A percentile compares a stretch with the other conserved stretches of the same genome.
These are phyloP conservation scores for Hirtodrosophila alboralis DNA, from an alignment of 2,888 invertebrate genomes.

Conservation along the genomic window DNA sequence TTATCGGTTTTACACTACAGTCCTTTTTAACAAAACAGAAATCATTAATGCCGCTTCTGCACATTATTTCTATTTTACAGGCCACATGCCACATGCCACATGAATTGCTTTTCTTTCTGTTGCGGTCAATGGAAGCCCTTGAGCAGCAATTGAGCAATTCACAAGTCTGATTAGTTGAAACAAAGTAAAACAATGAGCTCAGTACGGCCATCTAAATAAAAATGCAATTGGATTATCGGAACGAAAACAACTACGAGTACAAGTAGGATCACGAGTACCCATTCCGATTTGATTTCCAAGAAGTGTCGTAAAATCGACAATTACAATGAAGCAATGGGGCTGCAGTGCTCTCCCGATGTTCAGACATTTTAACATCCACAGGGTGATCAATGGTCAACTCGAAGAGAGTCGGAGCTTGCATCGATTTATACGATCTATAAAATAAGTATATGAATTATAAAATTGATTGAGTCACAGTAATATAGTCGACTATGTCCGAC, in stretches of 20 bases:
- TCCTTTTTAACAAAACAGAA: slow-evolving; percentile 41
- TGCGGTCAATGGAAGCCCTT: slow-evolving; percentile 76
- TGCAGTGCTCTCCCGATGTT: slow-evolving; percentile 5
- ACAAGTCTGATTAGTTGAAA: slow-evolving; percentile 74
- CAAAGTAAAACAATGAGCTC: slow-evolving; percentile 68
- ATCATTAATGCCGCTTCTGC: slow-evolving; percentile 53
- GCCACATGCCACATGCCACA: slow-evolving; percentile 40
- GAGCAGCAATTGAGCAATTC: slow-evolving; percentile 76
- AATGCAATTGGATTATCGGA: slow-evolving; percentile 57
- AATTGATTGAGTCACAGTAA: no score
- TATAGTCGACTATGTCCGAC: no score
- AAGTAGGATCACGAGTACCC: slow-evolving; percentile 11
- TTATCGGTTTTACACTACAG: slow-evolving; percentile 77
- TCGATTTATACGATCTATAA: no score
- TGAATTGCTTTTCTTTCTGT: slow-evolving; percentile 34
- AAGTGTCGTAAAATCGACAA: slow-evolving; percentile 78
- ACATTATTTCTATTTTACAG: no score
- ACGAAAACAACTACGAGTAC: slow-evolving; percentile 18
- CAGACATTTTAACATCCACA: slow-evolving; percentile 57
- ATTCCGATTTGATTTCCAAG: slow-evolving; percentile 53
- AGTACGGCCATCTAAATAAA: slow-evolving; percentile 38
- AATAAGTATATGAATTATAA: no score
- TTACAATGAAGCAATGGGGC: slow-evolving; percentile 42
- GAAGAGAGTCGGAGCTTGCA: background rate
- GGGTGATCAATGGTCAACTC: slow-evolving; percentile 19